Conservation (phyloP, 2,888 invertebrate species). For the Argyresthia goedartella region DNA sequence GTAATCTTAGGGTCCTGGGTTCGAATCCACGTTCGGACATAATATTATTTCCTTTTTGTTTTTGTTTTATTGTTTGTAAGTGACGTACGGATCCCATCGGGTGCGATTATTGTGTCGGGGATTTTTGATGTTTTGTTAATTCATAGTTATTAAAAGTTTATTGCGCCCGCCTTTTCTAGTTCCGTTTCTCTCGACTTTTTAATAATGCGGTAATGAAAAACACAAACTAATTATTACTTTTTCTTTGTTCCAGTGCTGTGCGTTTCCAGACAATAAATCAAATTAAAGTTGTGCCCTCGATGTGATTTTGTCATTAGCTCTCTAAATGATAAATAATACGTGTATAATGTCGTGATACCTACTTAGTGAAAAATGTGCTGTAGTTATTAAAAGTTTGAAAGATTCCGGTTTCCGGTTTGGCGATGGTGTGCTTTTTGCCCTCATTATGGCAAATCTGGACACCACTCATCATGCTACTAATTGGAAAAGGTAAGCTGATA, state of each 20-base stretch:
- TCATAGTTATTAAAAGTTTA: no score
- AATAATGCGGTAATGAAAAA: no score
- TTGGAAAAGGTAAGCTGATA: background rate
- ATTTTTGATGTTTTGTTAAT: no score
- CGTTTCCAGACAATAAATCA: background rate
- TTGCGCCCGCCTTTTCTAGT: no score
- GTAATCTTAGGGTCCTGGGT: no score
- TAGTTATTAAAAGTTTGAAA: background rate
- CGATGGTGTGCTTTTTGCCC: slow-evolving; percentile 37
- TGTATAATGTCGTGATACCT: background rate
- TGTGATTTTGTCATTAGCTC: background rate
- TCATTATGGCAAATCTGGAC: slow-evolving; percentile 32
- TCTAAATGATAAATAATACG: background rate
- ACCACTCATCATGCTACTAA: slow-evolving; percentile 22
- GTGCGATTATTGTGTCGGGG: no score
- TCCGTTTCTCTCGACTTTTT: no score
- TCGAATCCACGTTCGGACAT: no score
- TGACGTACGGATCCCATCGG: no score
- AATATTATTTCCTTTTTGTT: no score
- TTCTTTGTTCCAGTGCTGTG: background rate
- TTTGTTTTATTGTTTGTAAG: no score
- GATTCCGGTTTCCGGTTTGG: slow-evolving; percentile 17
- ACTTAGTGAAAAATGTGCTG: background rate
- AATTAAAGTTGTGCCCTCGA: background rate
- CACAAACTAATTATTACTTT: no score